Base-by-base conservation (phyloP, 2,797 vertebrate species). In the Intellagama lesueurii region DNA sequence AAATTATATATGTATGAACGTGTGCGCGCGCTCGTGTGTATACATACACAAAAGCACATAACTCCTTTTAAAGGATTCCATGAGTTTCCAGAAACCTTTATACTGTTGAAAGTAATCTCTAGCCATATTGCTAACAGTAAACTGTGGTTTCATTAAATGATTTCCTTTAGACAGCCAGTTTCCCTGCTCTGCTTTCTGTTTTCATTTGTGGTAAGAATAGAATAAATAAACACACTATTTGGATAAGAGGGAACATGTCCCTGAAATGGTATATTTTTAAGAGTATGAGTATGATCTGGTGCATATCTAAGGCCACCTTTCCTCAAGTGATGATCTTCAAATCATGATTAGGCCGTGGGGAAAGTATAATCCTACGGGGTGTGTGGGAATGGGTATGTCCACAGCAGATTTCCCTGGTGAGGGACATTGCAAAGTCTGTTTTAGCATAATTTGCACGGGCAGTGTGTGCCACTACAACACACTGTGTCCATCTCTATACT, bases 151-250 rank as follows among this genome's bases (percentile, higher is more conserved):
- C 24, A 87, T 86, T 52, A 40, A 78, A 91, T 60, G 19, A 86
- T 87, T 93, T 94, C 64, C 75, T n/a, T n/a, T 81, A 87, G 92
- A 72, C 82, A 30, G n/a, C 60, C 92, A 60, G 93, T 88, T 1
- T 1, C 32, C 35, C 24, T 47, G 64, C 56, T 80, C 81, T 93
- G 89, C 90, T 92, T 85, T 93, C 87, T 75, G 81, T 93, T 84
- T 91, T 32, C 9, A 81, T 81, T 11, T 84, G 72, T 91, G 88
- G 49, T 35, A 86, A 73, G 60, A 81, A 85, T 0, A 52, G 86
- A 52, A 77, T 32, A 80, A 73, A 78, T 1, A 78, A 79, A 87
- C 17, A 87, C 69, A 35, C 7, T 22, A 73, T 73, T 47, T 87
- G 80, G 24, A 78, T 76, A 30, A 84, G n/a, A 83, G 28, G 75